Conservation (phyloP, 2,888 invertebrate genomes). For the Helicoverpa assulta region DNA sequence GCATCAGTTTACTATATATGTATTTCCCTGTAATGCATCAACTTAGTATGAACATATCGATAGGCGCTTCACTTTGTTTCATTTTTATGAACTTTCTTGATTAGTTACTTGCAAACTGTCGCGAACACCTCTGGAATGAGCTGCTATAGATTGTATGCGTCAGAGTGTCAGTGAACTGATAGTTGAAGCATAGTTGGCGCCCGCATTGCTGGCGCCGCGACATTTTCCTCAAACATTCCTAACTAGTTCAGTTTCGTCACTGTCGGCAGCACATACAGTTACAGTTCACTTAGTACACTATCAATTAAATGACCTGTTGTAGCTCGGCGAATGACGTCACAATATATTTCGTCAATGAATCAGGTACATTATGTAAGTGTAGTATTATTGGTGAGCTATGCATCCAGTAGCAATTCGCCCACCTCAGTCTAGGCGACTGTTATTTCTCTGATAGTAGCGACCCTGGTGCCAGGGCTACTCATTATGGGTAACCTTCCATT, state of each 20-base stretch:
- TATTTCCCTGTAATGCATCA: no score
- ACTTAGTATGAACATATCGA: no score
- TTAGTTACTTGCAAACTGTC: not conserved
- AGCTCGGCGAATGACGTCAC: no score
- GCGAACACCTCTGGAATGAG: not conserved
- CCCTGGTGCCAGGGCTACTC: slow-evolving; percentile 29
- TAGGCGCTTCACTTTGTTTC: no score
- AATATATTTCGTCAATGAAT: no score
- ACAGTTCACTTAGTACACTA: not conserved
- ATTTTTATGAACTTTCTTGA: no score
- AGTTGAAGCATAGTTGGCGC: slow-evolving; percentile 8
- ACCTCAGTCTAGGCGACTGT: slow-evolving; percentile 24
- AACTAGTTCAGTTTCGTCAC: slow-evolving; percentile 9
- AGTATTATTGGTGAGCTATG: not conserved
- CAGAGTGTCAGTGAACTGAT: not conserved
- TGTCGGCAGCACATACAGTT: not conserved
- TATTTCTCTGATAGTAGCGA: slow-evolving; percentile 17
- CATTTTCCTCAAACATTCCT: slow-evolving; percentile 51
- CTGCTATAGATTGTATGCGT: not conserved
- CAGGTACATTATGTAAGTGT: not conserved
- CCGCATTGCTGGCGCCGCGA: slow-evolving; percentile 16
- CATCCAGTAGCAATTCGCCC: no score
- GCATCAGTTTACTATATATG: no score
- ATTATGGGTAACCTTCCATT: slow-evolving; percentile 29
- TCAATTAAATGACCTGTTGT: not conserved